phyloP scores from a whole-genome alignment of 2,888 invertebrate species.

The Lepidochrysops patricia region DNA sequence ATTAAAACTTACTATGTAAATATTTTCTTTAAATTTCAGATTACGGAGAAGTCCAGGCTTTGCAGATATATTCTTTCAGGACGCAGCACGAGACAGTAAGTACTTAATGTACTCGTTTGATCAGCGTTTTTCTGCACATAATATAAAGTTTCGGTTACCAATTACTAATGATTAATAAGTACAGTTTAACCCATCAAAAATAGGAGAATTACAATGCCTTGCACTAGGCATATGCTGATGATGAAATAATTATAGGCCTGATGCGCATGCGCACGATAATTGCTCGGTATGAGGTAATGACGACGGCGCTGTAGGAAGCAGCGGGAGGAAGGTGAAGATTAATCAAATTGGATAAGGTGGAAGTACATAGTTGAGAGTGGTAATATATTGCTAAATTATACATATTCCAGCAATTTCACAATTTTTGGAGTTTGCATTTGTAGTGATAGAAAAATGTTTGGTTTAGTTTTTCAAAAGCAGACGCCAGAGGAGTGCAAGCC shows the following conservation, averaged over 20 bases:
- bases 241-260: background rate
- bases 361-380: background rate
- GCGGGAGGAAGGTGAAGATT: background rate
- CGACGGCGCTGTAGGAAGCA: background rate
- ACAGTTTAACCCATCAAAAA: too few relatives aligned
- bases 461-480: slow-evolving; percentile 41
- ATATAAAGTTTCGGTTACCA: too few relatives aligned
- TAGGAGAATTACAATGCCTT: too few relatives aligned
- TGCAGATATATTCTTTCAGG: slow-evolving; percentile 42
- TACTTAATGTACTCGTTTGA: too few relatives aligned
- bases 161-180: too few relatives aligned
- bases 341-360: background rate
- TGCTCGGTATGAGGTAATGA: background rate
- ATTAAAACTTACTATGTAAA: slow-evolving; percentile 2
- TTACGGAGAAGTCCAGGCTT: slow-evolving; percentile 40
- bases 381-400: background rate
- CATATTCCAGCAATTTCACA: background rate
- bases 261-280: background rate
- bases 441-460: background rate
- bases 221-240: background rate
- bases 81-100: slow-evolving; percentile 43
- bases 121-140: too few relatives aligned
- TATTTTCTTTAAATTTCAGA: slow-evolving; percentile 27
- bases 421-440: background rate
- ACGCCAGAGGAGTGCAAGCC: slow-evolving; percentile 44